phyloP scores from a whole-genome alignment of 23 tunicate genomes.

The Trididemnum clinides region DNA sequence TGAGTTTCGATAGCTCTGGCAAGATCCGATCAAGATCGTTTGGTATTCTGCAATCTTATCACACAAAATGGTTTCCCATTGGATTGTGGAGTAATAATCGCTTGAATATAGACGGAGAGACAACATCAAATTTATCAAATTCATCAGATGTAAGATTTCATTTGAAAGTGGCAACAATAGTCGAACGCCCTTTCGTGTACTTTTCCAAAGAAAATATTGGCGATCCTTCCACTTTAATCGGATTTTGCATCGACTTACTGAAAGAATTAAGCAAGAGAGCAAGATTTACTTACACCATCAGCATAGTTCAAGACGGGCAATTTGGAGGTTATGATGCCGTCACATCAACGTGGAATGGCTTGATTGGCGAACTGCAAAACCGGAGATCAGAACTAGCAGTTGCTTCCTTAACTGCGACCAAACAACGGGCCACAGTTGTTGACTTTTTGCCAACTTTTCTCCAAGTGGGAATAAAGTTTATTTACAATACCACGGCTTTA shows the following conservation, averaged over 20 bases:
- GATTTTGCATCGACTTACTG: conserved; percentile 83
- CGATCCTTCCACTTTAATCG: conserved; percentile 21
- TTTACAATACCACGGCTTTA: conserved; percentile 15
- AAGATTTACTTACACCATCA: conserved; percentile 53
- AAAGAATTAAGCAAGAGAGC: conserved; percentile 46
- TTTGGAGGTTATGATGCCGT: conserved; percentile 56
- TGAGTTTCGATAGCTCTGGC: background rate
- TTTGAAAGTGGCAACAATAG: conserved; percentile 58
- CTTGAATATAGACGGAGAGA: background rate
- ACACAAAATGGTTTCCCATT: conserved; percentile 39
- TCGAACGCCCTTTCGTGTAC: conserved; percentile 75
- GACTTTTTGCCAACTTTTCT: conserved; percentile 67
- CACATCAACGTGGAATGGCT: conserved; percentile 69
- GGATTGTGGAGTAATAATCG: conserved; percentile 30
- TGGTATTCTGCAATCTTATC: conserved; percentile 16
- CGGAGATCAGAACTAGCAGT: conserved; percentile 62
- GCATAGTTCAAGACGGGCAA: conserved; percentile 68
- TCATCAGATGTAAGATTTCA: conserved; percentile 12
- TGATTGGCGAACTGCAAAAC: conserved; percentile 71
- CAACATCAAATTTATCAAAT: background rate
- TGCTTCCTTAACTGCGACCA: conserved; percentile 72
- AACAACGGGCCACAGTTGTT: conserved; percentile 43
- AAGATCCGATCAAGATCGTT: background rate
- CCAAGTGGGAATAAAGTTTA: conserved; percentile 69
- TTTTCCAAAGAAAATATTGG: background rate